phyloP scores from a whole-genome alignment of 2,113 vertebrate species.

The Bombycilla garrulus region DNA sequence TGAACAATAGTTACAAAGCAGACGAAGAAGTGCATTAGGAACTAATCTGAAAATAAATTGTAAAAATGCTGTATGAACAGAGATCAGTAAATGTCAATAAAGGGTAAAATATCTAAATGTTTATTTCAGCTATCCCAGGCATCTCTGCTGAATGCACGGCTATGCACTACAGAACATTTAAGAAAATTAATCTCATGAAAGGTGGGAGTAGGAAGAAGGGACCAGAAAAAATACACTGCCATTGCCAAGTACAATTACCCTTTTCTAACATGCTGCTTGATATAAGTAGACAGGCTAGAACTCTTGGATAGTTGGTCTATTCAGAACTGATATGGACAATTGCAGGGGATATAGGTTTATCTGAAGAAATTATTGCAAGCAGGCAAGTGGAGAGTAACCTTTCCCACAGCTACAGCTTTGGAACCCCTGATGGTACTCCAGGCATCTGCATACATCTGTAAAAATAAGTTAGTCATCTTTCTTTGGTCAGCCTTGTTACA shows the following conservation, averaged over 20 bases:
- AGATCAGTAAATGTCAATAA: not conserved
- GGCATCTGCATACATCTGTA: not conserved
- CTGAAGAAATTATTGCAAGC: not conserved
- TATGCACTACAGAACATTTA: not conserved
- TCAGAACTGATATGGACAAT: not conserved
- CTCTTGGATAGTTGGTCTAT: not conserved
- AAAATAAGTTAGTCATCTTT: not conserved
- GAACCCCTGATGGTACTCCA: not conserved
- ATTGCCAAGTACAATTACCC: not conserved
- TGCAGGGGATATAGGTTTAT: not conserved
- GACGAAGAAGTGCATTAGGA: not conserved
- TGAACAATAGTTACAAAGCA: not conserved
- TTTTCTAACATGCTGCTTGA: not conserved
- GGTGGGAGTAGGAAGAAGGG: not conserved
- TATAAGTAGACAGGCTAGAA: not conserved
- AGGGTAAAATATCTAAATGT: not conserved
- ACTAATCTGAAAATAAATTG: not conserved
- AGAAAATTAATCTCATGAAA: not conserved
- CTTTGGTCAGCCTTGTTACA: not conserved
- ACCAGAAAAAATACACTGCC: not conserved
- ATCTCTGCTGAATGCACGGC: not conserved
- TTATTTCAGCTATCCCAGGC: not conserved
- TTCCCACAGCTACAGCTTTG: not conserved
- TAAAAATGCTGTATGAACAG: not conserved
- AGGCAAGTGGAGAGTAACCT: not conserved